Percentiles rank a stretch among this genome's conserved stretches.
Evolutionary conservation across 1,140 invertebrate species (phyloP).

Genomic region (Schlechtendalia chinensis): DNA sequence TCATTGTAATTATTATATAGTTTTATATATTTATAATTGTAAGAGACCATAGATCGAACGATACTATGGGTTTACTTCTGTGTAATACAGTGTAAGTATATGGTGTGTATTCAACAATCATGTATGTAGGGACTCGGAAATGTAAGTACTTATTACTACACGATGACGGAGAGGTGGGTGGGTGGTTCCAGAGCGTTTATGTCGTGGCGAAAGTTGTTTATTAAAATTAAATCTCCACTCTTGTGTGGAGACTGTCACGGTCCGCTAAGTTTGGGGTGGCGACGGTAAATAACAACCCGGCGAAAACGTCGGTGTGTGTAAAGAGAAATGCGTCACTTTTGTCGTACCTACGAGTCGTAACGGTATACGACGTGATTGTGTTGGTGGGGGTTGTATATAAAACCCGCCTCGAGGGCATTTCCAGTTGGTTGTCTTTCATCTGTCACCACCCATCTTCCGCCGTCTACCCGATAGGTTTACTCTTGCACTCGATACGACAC

Average conservation of each 20-base stretch:
- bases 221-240: slow-evolving; percentile 11
- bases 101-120: too few relatives aligned
- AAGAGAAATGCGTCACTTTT: not conserved
- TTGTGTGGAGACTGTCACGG: slow-evolving; percentile 14
- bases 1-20: too few relatives aligned
- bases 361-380: not conserved
- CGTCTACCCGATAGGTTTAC: not conserved
- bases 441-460: too few relatives aligned
- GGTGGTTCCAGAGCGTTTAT: not conserved
- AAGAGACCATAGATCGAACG: too few relatives aligned
- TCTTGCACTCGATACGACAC: not conserved
- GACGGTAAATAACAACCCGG: slow-evolving; percentile 29
- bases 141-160: not conserved
- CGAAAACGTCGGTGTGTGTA: slow-evolving; percentile 5
- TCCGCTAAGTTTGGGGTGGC: not conserved
- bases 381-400: not conserved
- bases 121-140: not conserved
- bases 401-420: slow-evolving; percentile 1
- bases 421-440: slow-evolving; percentile 18
- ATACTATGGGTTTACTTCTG: too few relatives aligned
- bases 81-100: too few relatives aligned
- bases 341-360: not conserved
- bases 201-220: slow-evolving; percentile 15
- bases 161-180: not conserved
- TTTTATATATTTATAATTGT: too few relatives aligned